Evolutionary conservation across 2,797 vertebrate species (phyloP), one percentile per base, ranked within the genome.

Genomic region (Cossypha niveicapilla): DNA sequence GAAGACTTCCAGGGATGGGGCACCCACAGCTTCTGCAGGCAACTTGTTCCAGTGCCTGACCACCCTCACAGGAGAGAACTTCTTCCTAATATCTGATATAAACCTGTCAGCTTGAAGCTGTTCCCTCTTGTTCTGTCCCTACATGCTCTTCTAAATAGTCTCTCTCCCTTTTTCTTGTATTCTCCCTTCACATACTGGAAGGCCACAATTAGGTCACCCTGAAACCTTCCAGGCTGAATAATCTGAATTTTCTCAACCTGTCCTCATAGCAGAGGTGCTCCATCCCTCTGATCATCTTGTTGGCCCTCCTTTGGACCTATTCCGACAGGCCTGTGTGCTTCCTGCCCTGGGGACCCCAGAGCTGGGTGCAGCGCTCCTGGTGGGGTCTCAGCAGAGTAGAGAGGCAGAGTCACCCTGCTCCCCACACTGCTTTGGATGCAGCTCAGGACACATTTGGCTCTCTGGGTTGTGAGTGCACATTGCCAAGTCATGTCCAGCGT

Each of bases 351-450:
- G 4, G 19, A 10, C 23, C n/a, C 27, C 48, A 48, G 62, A 42
- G n/a, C n/a, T 74, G 86, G 34, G 13, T 54, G 16, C 62, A n/a
- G 54, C n/a, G 11, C 22, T 35, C 4, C 13, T 7, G 54, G 10
- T 41, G 54, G n/a, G 47, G 16, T 81, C 27, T 68, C n/a, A 34
- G 48, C 35, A 48, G 30, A 34, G 41, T n/a, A 48, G 30, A 58
- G 58, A 21, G 44, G 9, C 28, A 72, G 39, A 30, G 34, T 74
- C 7, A 9, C 16, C 27, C 54, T 81, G 30, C 54, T 81, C 47
- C 5, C 47, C 5, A 1, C 0, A 0, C 30, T 68, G 41, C 4
- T 37, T 24, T 48, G 22, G 41, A 24, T 27, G 3, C 62, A 61
- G 35, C 47, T 13, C 22, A 27, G 47, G 34, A 3, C 11, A 3